Evolutionary conservation across 2,888 invertebrate species (phyloP).

Genomic region (Lamellibrachia satsuma): DNA sequence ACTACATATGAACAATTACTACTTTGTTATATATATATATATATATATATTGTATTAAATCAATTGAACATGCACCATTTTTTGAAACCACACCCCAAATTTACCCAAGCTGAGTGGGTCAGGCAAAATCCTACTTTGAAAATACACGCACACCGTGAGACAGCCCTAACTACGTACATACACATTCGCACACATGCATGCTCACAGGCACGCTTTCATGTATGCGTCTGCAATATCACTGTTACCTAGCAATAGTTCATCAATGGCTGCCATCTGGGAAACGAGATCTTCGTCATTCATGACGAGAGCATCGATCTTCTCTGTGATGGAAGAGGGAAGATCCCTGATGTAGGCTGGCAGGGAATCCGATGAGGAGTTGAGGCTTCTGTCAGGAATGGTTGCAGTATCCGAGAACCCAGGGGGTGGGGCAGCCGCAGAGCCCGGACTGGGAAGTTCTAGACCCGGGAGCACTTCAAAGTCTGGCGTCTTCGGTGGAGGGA

Average conservation of each 20-base stretch:
- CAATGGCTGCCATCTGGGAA: constrained; percentile 36
- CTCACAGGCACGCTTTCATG: background rate
- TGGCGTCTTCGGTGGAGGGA: constrained; percentile 76
- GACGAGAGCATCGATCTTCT: constrained; percentile 36
- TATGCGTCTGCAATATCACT: background rate
- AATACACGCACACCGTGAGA: too few relatives aligned
- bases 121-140: too few relatives aligned
- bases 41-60: too few relatives aligned
- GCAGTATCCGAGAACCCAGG: constrained; percentile 72
- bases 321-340: constrained; percentile 34
- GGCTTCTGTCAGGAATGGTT: background rate
- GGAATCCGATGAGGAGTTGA: background rate
- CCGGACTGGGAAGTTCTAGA: constrained; percentile 46
- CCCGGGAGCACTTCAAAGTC: constrained; percentile 37
- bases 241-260: constrained; percentile 36
- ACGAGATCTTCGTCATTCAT: constrained; percentile 38
- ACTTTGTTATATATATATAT: too few relatives aligned
- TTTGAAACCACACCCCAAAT: too few relatives aligned
- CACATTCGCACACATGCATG: too few relatives aligned
- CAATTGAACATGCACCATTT: too few relatives aligned
- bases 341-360: constrained; percentile 34
- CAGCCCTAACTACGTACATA: too few relatives aligned
- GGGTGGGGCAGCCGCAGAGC: constrained; percentile 71
- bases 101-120: too few relatives aligned
- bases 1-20: too few relatives aligned